A percentile compares a stretch with the other conserved stretches of the same genome.
These are phyloP conservation scores for Ochropacha duplaris DNA, from an alignment of 2,888 invertebrate species.

Conservation along the genomic window DNA sequence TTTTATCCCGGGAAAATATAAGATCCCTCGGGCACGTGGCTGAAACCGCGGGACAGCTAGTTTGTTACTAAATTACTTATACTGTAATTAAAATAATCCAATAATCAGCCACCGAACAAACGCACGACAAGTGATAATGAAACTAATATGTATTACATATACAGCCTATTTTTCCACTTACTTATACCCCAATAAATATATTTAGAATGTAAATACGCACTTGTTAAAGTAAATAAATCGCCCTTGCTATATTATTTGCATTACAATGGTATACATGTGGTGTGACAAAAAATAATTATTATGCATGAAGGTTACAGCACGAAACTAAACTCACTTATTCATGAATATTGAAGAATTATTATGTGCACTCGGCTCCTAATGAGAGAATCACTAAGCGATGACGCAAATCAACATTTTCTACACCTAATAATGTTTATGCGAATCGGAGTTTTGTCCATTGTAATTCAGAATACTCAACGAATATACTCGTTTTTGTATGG, in stretches of 20 bases:
- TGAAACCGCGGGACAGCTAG: too few relatives aligned
- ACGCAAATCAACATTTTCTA: background rate
- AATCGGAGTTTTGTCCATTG: background rate
- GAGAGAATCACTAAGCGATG: background rate
- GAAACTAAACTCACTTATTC: background rate
- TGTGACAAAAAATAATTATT: conserved; percentile 20
- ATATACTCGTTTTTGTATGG: too few relatives aligned
- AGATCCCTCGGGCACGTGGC: too few relatives aligned
- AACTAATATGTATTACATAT: background rate
- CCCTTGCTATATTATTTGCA: conserved; percentile 21
- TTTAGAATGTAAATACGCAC: conserved; percentile 4
- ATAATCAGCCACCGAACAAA: too few relatives aligned
- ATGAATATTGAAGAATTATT: background rate
- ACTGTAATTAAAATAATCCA: too few relatives aligned
- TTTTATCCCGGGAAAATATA: too few relatives aligned
- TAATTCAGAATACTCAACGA: too few relatives aligned
- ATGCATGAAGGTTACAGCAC: conserved; percentile 28
- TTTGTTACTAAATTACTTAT: too few relatives aligned
- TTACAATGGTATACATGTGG: conserved; percentile 23
- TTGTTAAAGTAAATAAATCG: conserved; percentile 15
- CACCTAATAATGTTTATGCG: background rate
- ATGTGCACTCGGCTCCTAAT: background rate
- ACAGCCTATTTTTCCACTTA: background rate
- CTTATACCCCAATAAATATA: background rate
- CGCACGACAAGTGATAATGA: background rate